Conservation (phyloP, 1,140 invertebrate species). For the Drosophila guanche region DNA sequence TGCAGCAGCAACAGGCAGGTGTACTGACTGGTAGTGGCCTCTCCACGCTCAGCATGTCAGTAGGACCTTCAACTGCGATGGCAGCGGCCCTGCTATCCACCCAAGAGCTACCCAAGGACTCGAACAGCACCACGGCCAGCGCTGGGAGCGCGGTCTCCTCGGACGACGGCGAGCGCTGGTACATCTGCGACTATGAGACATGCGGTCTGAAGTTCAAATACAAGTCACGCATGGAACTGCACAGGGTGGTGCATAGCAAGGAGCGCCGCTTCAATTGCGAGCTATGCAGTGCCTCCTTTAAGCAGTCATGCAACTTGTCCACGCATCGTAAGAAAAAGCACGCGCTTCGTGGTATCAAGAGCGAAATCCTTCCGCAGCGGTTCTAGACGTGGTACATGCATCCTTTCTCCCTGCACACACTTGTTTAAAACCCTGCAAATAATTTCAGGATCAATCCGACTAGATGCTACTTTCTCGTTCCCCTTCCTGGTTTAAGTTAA, state of each 20-base stretch:
- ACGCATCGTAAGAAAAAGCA: conserved; percentile 82
- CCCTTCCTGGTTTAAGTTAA: conserved; percentile 2
- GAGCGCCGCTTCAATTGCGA: conserved; percentile 78
- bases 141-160: conserved; percentile 78
- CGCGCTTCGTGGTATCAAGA: conserved; percentile 68
- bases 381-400: conserved; percentile 39
- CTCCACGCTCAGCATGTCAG: conserved; percentile 38
- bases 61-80: conserved; percentile 19
- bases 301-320: conserved; percentile 78
- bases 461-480: background rate
- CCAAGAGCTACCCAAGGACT: conserved; percentile 70
- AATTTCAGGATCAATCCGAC: background rate
- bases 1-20: conserved; percentile 39
- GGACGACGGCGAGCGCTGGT: conserved; percentile 79
- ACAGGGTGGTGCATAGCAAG: conserved; percentile 80
- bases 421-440: conserved; percentile 23
- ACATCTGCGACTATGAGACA: conserved; percentile 73
- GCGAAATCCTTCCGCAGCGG: conserved; percentile 65
- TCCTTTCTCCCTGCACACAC: background rate
- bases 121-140: conserved; percentile 77
- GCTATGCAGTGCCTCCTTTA: conserved; percentile 76
- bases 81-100: conserved; percentile 45
- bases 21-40: background rate
- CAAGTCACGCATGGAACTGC: conserved; percentile 77
- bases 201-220: conserved; percentile 80